phyloP scores from a whole-genome alignment of 2,113 vertebrate species.

The Caracal caracal region DNA sequence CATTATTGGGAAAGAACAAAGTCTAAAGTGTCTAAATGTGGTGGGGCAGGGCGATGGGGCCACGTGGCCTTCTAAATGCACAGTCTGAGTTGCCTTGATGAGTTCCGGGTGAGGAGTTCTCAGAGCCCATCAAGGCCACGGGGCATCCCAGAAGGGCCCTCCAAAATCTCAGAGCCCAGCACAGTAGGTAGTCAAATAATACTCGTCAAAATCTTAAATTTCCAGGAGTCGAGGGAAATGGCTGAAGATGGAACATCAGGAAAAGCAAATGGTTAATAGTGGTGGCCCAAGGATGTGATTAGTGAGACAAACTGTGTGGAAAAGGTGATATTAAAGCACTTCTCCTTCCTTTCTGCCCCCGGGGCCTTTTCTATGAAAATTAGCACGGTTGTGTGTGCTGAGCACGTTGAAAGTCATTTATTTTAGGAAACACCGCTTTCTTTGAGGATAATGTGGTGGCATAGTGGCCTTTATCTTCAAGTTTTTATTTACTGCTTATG shows the following conservation, averaged over 20 bases:
- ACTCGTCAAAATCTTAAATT: background rate
- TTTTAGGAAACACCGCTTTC: background rate
- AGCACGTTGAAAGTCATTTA: background rate
- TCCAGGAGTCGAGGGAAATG: background rate
- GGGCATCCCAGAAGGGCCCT: background rate
- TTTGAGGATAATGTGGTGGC: background rate
- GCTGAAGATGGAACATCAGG: background rate
- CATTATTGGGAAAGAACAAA: background rate
- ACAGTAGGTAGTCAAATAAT: background rate
- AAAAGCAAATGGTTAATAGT: background rate
- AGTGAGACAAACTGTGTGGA: background rate
- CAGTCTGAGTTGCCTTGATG: background rate
- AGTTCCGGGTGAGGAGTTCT: rapidly evolving
- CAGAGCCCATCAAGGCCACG: background rate
- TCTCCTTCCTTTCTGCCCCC: background rate
- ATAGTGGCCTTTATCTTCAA: background rate
- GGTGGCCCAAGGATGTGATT: background rate
- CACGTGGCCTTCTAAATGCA: background rate
- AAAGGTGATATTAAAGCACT: background rate
- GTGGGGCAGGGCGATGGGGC: background rate
- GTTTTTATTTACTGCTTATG: background rate
- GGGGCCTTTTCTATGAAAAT: background rate
- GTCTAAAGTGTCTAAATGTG: background rate
- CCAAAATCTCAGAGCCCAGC: too few relatives aligned
- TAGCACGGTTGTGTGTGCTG: background rate